Percentiles rank a stretch among this genome's conserved stretches.
These are phyloP conservation scores for Rotaria sp. DNA, from an alignment of 2,888 invertebrate species.

Conservation along the genomic window DNA sequence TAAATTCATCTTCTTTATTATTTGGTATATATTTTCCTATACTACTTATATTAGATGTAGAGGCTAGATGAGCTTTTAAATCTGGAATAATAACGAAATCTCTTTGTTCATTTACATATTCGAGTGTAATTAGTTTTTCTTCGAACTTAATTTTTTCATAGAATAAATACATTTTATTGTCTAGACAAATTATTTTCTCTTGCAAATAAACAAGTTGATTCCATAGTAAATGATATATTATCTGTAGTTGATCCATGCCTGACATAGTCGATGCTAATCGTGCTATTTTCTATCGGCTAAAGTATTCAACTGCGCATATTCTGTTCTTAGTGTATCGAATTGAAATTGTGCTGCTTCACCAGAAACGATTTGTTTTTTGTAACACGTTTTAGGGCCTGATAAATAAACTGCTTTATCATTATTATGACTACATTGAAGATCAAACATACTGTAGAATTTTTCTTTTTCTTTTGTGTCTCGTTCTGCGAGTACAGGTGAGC, in stretches of 20 bases:
- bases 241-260: slow-evolving; percentile 41
- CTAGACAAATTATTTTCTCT: background rate
- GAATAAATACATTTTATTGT: slow-evolving; percentile 23
- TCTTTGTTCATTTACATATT: background rate
- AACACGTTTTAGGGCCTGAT: slow-evolving; percentile 39
- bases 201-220: background rate
- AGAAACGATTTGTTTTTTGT: slow-evolving; percentile 39
- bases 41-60: background rate
- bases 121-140: background rate
- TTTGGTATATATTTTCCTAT: background rate
- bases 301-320: slow-evolving; percentile 33
- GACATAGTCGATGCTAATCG: slow-evolving; percentile 35
- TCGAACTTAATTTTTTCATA: background rate
- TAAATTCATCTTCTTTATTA: slow-evolving; percentile 3
- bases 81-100: too few species aligned
- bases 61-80: background rate
- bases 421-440: slow-evolving; percentile 14
- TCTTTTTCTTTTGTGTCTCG: slow-evolving; percentile 33
- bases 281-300: slow-evolving; percentile 17
- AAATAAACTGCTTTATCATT: slow-evolving; percentile 32
- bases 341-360: slow-evolving; percentile 41
- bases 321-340: slow-evolving; percentile 39
- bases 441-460: slow-evolving; percentile 30
- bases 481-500: slow-evolving; percentile 41
- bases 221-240: slow-evolving; percentile 40